Conservation (phyloP, 2,113 vertebrate species). For the Peromyscus californicus region DNA sequence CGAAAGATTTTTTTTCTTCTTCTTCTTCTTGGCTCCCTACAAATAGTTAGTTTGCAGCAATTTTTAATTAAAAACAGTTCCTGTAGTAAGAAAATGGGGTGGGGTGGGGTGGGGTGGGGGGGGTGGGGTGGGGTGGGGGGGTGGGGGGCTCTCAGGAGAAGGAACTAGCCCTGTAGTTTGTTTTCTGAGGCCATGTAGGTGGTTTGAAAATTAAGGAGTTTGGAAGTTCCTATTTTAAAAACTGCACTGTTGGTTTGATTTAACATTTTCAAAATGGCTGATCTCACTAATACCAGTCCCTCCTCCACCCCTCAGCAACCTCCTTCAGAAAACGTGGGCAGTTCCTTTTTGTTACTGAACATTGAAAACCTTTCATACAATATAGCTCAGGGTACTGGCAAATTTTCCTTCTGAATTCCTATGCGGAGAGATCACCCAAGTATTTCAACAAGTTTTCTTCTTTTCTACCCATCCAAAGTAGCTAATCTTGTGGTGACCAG, state of each 20-base stretch:
- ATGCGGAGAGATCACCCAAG: not conserved
- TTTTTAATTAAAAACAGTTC: constrained; percentile 91
- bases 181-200: constrained; percentile 75
- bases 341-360: constrained; percentile 56
- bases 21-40: constrained; percentile 76
- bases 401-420: constrained; percentile 78
- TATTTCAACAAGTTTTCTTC: constrained; percentile 66
- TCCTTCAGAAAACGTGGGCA: constrained; percentile 71
- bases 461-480: constrained; percentile 70
- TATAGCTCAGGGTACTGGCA: constrained; percentile 67
- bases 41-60: constrained; percentile 88
- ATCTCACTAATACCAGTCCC: constrained; percentile 38
- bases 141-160: constrained; percentile 75
- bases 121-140: not conserved
- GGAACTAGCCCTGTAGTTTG: constrained; percentile 70
- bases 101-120: too few relatives aligned
- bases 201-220: constrained; percentile 77
- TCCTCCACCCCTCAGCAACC: not conserved
- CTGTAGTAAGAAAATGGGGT: constrained; percentile 70
- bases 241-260: constrained; percentile 82
- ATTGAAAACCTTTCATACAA: constrained; percentile 74
- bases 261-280: constrained; percentile 82
- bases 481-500: constrained; percentile 82
- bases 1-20: constrained; percentile 67
- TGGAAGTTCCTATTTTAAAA: constrained; percentile 82